Evolutionary conservation across 2,113 vertebrate genomes (phyloP), one percentile per base, ranked within the genome.

Genomic region (Pygoscelis adeliae): DNA sequence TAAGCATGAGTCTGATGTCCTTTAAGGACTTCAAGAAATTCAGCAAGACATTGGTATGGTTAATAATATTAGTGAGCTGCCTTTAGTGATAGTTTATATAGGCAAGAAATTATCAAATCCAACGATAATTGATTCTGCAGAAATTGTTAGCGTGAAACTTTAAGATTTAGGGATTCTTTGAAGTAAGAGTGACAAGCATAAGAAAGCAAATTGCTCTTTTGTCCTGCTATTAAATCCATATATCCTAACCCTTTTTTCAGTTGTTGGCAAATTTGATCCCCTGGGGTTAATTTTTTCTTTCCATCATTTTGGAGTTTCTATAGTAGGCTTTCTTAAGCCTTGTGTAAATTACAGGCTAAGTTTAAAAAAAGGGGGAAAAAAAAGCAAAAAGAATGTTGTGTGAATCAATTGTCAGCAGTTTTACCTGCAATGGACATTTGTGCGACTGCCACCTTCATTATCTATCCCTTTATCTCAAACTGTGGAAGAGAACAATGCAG

Each of bases 241-340:
- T 49, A 29, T 49, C 27, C 20, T 61, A 30, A 56, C 13, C 53
- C 11, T 36, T 80, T 76, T 91, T 86, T 46, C 25, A 42, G 6
- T 73, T 62, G 6, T 49, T 74, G 59, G 27, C 36, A 76, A 30
- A 55, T 91, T 63, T 86, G 30, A 62, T 49, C 32, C 36, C 32
- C 10, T 55, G 22, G 77, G 12, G 5, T 92, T 92, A 42, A 17
- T 56, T 47, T 30, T 83, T 82, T 42, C 13, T 80, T 15, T 17
- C 49, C 32, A 46, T 89, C 14, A 73, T 77, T 95, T 69, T 81
- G 23, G 49, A 89, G 62, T 63, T 91, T 93, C 72, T 93, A 17
- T 47, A 74, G 44, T 38, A 87, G 55, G 9, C 67, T 94, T 97
- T 94, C 67, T 52, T 95, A 95, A 96, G 30, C 25, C 55, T 87